Evolutionary conservation across 2,888 invertebrate species (phyloP).

Genomic region (Onchidella celtica): DNA sequence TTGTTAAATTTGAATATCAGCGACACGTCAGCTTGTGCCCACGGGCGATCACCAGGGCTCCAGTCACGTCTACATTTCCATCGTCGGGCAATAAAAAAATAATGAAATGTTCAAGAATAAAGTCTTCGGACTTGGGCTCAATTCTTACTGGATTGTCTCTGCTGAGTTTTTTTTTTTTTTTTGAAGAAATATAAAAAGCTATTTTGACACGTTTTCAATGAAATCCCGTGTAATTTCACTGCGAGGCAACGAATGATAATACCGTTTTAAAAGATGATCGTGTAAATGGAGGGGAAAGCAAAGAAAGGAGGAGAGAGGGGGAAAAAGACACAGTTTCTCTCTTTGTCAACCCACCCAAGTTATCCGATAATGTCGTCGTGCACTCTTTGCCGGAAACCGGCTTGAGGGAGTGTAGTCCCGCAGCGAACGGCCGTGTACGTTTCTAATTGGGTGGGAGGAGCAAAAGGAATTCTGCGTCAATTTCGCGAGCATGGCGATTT

Average conservation of each 20-base stretch:
- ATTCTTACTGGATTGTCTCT: conserved; percentile 24
- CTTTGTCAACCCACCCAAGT: conserved; percentile 29
- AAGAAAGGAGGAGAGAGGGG: neutral
- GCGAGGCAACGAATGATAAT: conserved; percentile 4
- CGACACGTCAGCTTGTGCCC: neutral
- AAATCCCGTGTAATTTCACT: conserved; percentile 36
- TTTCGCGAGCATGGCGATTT: conserved; percentile 33
- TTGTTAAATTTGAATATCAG: neutral
- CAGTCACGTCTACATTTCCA: neutral
- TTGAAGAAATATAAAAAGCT: conserved; percentile 14
- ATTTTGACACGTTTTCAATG: conserved; percentile 46
- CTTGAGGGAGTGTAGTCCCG: conserved; percentile 9
- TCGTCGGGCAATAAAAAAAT: neutral
- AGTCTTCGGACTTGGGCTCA: neutral
- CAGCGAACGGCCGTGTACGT: conserved; percentile 45
- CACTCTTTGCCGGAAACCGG: conserved; percentile 21
- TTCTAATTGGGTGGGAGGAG: conserved; percentile 55
- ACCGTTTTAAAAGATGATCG: neutral
- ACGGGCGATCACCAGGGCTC: neutral
- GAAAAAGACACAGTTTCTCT: conserved; percentile 20
- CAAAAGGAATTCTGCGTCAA: conserved; percentile 50
- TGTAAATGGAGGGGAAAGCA: neutral
- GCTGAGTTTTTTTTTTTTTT: conserved; percentile 14
- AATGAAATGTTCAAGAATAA: neutral
- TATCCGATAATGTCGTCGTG: conserved; percentile 1